These are phyloP conservation scores for Crax fasciolata DNA, from an alignment of 2,797 vertebrate genomes.

Conservation along the genomic window DNA sequence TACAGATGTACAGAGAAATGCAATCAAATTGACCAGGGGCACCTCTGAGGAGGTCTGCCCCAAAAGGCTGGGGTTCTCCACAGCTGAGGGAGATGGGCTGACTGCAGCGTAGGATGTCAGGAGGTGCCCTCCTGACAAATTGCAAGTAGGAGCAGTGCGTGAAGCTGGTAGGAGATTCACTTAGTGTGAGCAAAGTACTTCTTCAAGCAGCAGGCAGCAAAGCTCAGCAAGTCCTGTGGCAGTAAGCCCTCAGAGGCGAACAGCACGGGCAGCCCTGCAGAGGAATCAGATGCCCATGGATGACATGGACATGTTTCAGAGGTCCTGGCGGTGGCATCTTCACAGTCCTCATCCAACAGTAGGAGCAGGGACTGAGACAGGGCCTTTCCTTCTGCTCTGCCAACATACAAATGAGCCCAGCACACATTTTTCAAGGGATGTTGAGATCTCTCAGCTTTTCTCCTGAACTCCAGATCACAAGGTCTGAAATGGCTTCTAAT, in stretches of 20 bases:
- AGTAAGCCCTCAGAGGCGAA: not conserved
- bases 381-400: not conserved
- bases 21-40: not conserved
- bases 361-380: not conserved
- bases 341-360: not conserved
- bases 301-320: not conserved
- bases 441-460: not conserved
- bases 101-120: not conserved
- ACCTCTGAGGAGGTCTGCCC: not conserved
- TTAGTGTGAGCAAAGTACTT: not conserved
- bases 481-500: not conserved
- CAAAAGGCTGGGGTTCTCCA: not conserved
- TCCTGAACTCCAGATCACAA: not conserved
- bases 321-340: not conserved
- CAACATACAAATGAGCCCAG: not conserved
- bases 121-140: not conserved
- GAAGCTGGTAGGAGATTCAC: not conserved
- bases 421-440: not conserved
- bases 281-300: accelerated
- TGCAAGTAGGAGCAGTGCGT: not conserved
- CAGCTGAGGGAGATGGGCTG: not conserved
- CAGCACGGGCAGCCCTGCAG: accelerated
- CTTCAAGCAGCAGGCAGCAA: not conserved
- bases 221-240: accelerated
- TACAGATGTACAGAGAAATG: not conserved